These are phyloP conservation scores for Trichomalopsis sarcophagae DNA, from an alignment of 1,140 invertebrate genomes.

Conservation along the genomic window DNA sequence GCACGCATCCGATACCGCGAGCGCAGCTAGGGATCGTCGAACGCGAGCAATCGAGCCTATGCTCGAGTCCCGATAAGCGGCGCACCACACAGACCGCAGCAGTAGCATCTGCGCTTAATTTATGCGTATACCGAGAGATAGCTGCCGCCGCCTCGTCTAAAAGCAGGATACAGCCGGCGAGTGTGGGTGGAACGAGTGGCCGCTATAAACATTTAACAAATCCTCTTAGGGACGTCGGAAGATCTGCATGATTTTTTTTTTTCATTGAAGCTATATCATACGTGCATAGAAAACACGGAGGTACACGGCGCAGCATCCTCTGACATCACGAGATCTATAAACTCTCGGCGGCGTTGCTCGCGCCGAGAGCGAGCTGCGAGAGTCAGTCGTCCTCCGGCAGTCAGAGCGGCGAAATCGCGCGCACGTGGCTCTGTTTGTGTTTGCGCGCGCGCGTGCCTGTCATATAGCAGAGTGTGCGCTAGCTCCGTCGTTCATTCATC, in stretches of 20 bases:
- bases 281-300: too few relatives aligned
- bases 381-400: conserved; percentile 4
- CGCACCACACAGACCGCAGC: too few relatives aligned
- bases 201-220: conserved; percentile 1
- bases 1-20: background rate
- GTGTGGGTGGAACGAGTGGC: background rate
- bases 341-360: background rate
- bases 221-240: too few relatives aligned
- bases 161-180: background rate
- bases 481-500: background rate
- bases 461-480: background rate
- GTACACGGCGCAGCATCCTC: background rate
- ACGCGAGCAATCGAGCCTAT: background rate
- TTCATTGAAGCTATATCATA: background rate
- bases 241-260: background rate
- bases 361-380: background rate
- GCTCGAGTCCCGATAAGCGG: background rate
- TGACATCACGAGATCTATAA: background rate
- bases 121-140: background rate
- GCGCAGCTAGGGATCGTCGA: background rate
- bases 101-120: conserved; percentile 17
- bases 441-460: background rate
- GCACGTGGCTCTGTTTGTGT: background rate
- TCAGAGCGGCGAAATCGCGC: background rate
- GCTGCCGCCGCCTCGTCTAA: too few relatives aligned